Evolutionary conservation across 2,888 invertebrate genomes (phyloP).

Genomic region (Masnerella sp.): DNA sequence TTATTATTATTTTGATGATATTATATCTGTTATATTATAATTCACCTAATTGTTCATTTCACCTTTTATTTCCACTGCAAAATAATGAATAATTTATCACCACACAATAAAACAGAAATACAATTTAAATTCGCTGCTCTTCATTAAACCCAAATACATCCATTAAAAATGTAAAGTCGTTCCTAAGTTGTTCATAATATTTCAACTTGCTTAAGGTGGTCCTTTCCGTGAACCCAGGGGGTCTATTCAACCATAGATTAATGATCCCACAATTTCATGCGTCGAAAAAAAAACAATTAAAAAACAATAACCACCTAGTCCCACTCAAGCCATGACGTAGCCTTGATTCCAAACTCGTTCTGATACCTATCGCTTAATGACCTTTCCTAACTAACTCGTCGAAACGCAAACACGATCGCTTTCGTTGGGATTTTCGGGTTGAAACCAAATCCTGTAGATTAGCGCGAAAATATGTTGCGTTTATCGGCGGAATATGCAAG

Average conservation of each 20-base stretch:
- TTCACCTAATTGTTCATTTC: too few species aligned
- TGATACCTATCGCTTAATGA: background rate
- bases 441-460: too few species aligned
- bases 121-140: background rate
- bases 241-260: conserved; percentile 28
- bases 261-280: conserved; percentile 5
- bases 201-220: conserved; percentile 4
- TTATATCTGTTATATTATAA: too few species aligned
- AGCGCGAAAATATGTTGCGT: too few species aligned
- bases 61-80: too few species aligned
- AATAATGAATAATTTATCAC: too few species aligned
- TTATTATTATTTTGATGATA: too few species aligned
- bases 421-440: too few species aligned
- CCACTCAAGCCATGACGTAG: background rate
- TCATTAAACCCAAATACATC: background rate
- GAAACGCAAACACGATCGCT: background rate
- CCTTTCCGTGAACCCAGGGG: conserved; percentile 20
- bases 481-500: background rate
- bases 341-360: background rate
- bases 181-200: conserved; percentile 8
- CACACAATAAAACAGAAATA: too few species aligned
- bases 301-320: conserved; percentile 20
- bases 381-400: background rate
- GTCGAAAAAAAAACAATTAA: conserved; percentile 8
- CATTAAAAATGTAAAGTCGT: background rate